Base-by-base conservation (phyloP, 1,140 invertebrate genomes). In the Meloidogyne floridensis region DNA sequence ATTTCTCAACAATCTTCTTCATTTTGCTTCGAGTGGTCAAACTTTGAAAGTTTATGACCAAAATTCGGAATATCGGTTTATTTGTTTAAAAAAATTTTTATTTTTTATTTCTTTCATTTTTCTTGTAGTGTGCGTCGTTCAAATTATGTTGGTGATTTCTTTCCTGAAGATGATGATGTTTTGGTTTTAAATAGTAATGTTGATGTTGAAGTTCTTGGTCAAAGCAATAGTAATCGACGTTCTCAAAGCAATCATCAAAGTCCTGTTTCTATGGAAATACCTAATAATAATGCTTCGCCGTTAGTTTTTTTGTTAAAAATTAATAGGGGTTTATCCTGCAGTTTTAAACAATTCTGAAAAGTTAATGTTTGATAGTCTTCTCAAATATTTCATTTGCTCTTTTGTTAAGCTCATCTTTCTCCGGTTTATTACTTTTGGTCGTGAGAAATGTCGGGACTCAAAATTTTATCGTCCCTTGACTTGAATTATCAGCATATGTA, bases 131-230 rank as follows among this genome's bases (percentile, higher is more conserved):
- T 80, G n/a, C 82, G 82, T 53, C 69, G 74, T 18, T 77, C 72
- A 47, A 74, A 74, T 18, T 74, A 74, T 54, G 51, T 75, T 7
- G 70, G 53, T 42, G 54, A 42, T 70, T 75, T 82, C 20, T 70
- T 81, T 7, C 43, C 51, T 10, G 56, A 77, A 32, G 74, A 83
- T 15, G 82, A 83, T 75, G 82, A 83, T 53, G 82, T 83, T 13
- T 59, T 84, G 47, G 70, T 83, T 32, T 47, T 83, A 10, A 84
- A 84, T 56, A 80, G 70, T 13, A 83, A 75, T 80, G 54, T 20
- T 56, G 82, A 83, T 77, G 74, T 83, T 20, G 74, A 83, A 13
- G 82, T 83, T 8, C 83, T 83, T 15, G 82, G 82, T n/a, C 84
- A 82, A 56, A 72, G 80, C 15, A 65, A 65, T 65, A 65, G n/a